These are phyloP conservation scores for Callorhinus ursinus DNA, from an alignment of 2,113 vertebrate species.

Conservation along the genomic window DNA sequence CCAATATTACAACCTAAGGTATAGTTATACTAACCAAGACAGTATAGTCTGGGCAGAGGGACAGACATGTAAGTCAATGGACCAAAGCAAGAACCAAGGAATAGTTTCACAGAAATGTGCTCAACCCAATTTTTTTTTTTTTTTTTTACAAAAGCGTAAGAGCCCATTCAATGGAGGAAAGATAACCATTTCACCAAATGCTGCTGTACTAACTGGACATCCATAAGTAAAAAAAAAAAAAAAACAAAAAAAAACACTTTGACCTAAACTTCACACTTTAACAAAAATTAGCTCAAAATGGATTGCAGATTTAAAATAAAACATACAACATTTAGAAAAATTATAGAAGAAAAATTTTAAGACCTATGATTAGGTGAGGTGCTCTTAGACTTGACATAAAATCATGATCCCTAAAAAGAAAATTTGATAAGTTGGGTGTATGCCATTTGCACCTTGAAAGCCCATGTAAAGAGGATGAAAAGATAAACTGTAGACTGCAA, in stretches of 20 bases:
- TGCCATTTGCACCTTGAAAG: not conserved
- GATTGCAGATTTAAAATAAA: not conserved
- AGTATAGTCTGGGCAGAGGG: not conserved
- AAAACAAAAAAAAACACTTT: not conserved
- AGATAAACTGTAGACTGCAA: not conserved
- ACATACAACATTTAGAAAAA: not conserved
- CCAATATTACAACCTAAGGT: not conserved
- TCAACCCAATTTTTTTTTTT: not conserved
- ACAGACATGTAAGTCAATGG: not conserved
- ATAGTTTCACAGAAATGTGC: not conserved
- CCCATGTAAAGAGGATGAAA: not conserved
- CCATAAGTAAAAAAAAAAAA: not conserved
- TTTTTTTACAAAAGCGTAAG: not conserved
- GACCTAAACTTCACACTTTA: not conserved
- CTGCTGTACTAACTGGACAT: not conserved
- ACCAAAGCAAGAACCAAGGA: not conserved
- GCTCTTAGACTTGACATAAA: not conserved
- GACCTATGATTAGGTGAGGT: not conserved
- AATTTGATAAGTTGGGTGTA: not conserved
- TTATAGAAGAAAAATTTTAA: not conserved
- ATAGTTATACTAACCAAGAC: not conserved
- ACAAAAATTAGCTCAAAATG: slow-evolving; percentile 16
- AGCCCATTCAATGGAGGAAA: not conserved
- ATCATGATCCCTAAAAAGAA: not conserved
- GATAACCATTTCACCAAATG: not conserved